A percentile compares a stretch with the other conserved stretches of the same genome.
phyloP scores from a whole-genome alignment of 2,113 vertebrate genomes.

The Erythrolamprus reginae region DNA sequence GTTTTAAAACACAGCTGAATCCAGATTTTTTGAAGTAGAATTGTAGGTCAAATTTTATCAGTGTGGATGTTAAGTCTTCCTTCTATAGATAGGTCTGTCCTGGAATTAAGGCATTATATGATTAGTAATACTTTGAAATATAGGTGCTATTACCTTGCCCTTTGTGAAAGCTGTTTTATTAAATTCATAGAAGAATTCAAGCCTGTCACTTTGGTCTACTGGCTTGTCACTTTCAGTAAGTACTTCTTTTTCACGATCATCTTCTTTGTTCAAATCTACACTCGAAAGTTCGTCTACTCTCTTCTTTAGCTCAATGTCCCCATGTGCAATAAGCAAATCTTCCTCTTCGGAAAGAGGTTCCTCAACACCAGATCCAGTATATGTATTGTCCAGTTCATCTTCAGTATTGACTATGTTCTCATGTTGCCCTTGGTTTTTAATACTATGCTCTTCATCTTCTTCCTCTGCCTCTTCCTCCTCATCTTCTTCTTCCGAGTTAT shows the following conservation, averaged over 20 bases:
- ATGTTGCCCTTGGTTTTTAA: constrained; percentile 41
- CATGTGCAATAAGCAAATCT: constrained; percentile 36
- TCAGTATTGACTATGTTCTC: constrained; percentile 63
- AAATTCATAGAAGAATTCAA: constrained; percentile 76
- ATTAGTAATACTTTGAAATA: background rate
- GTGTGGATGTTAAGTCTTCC: background rate
- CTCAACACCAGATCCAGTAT: constrained; percentile 76
- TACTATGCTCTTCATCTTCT: constrained; percentile 23
- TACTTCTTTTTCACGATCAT: constrained; percentile 48
- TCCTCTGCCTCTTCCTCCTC: constrained; percentile 65
- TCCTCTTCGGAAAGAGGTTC: constrained; percentile 74
- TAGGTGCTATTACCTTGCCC: constrained; percentile 78
- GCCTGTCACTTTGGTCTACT: constrained; percentile 29
- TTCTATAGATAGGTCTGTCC: background rate
- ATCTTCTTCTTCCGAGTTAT: constrained; percentile 66
- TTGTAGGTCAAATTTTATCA: background rate
- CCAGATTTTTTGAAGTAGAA: background rate
- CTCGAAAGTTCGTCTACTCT: constrained; percentile 13
- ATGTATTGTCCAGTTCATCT: constrained; percentile 69
- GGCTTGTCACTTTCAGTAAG: constrained; percentile 38
- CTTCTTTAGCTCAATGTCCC: constrained; percentile 45
- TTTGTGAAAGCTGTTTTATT: constrained; percentile 81
- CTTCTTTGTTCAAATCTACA: constrained; percentile 46
- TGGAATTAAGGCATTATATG: background rate
- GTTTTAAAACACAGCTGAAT: background rate